Percentiles rank a stretch among this genome's conserved stretches.
These are phyloP conservation scores for Sigmodon hispidus DNA, from an alignment of 2,113 vertebrate genomes.

Conservation along the genomic window DNA sequence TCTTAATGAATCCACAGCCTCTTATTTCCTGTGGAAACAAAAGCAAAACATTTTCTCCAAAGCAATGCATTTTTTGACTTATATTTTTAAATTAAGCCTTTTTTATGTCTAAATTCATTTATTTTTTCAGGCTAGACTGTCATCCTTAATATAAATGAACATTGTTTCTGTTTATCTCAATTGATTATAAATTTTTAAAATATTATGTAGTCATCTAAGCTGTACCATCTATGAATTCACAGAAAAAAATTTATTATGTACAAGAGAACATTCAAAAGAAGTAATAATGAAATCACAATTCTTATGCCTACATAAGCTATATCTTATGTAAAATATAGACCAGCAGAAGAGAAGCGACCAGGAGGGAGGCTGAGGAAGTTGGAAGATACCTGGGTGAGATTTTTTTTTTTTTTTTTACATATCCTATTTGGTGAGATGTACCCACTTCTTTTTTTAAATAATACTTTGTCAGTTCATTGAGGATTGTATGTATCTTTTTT, in stretches of 20 bases:
- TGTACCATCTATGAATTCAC: neutral
- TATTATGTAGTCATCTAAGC: neutral
- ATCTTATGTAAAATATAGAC: neutral
- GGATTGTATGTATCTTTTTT: no score
- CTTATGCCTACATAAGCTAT: neutral
- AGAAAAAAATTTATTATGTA: neutral
- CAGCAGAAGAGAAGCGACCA: neutral
- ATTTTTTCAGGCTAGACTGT: neutral
- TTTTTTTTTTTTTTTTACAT: no score
- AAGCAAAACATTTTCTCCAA: no score
- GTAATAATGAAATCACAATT: neutral
- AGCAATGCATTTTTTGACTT: no score
- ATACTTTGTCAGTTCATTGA: no score
- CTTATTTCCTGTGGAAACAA: no score
- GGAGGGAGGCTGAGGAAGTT: no score
- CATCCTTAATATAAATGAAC: slow-evolving; percentile 30
- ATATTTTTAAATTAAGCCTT: no score
- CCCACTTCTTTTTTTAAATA: no score
- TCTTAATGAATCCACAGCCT: no score
- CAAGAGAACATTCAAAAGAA: neutral
- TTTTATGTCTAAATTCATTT: neutral
- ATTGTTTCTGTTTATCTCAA: neutral
- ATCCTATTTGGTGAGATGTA: no score
- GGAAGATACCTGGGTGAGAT: no score
- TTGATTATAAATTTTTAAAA: slow-evolving; percentile 25